Conservation (phyloP, 2,797 vertebrate genomes). For the Gouania willdenowi region DNA sequence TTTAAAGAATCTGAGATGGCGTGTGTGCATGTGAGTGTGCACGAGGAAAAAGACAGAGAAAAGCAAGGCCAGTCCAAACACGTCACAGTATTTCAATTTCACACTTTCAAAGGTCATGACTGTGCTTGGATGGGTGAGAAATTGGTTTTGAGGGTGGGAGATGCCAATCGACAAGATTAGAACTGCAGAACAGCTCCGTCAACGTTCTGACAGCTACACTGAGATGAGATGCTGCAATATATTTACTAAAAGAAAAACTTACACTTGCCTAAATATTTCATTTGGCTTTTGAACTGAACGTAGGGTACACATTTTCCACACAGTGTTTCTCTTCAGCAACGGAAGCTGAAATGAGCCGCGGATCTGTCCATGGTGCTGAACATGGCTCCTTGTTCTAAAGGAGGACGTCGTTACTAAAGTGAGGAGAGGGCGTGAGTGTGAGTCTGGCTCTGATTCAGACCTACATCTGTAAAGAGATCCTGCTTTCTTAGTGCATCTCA, state of each 20-base stretch:
- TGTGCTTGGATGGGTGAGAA: neutral
- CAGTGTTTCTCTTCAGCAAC: no score
- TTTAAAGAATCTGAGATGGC: neutral
- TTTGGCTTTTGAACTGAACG: no score
- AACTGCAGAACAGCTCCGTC: no score
- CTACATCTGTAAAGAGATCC: neutral
- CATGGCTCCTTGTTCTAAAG: constrained; percentile 7
- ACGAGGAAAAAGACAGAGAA: no score
- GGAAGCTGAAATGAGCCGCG: neutral
- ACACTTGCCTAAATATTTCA: no score
- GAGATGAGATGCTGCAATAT: neutral
- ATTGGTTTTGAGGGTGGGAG: neutral
- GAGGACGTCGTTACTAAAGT: constrained; percentile 16
- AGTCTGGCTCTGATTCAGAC: neutral
- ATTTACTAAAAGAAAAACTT: neutral
- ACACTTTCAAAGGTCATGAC: constrained; percentile 3
- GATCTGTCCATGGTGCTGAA: constrained; percentile 41
- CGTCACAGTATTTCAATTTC: constrained; percentile 9
- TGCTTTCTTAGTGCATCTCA: neutral
- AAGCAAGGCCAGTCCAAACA: constrained; percentile 9
- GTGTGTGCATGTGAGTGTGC: neutral
- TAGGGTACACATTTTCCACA: no score
- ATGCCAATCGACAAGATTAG: no score
- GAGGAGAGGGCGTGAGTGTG: constrained; percentile 13
- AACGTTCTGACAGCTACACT: no score